Evolutionary conservation across 1,140 invertebrate genomes (phyloP), one percentile per base, ranked within the genome.

Genomic region (Aleiodes sp.): DNA sequence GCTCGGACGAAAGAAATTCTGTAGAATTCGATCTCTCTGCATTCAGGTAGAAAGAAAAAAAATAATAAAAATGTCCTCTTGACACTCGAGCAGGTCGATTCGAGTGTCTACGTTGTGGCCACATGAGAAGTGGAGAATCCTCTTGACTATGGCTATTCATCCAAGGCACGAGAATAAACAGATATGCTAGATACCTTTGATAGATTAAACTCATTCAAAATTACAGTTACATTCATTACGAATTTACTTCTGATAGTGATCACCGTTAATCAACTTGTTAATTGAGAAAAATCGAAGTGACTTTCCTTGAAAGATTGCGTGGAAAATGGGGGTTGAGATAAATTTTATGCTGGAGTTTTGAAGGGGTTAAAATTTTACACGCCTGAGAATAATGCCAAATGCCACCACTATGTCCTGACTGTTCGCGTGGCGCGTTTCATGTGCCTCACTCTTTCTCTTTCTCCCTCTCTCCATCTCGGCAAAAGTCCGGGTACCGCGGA

Each of bases 401-500:
- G 46, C 19, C 46, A 21, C 1, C 46, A 52, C 19, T 52, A 10
- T 52, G 26, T 52, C 46, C 46, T 52, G 4, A 21, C 12, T 52
- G 46, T 52, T 52, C 46, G 46, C 46, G 46, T 52, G 46, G 46
- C 46, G 46, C 46, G 46, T 52, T 52, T 52, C 7, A 21, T 52
- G 19, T 52, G 19, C 46, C 26, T 52, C 46, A 24, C 21, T n/a
- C n/a, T n/a, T n/a, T n/a, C n/a, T n/a, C n/a, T n/a, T n/a, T n/a
- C n/a, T n/a, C n/a, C n/a, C n/a, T n/a, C n/a, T n/a, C 7, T 46
- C 4, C 14, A 9, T 35, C 31, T 35, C 31, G 31, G 31, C 31
- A 35, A 52, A 52, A 52, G 59, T 57, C 74, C 78, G 74, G 72
- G 76, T 74, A 73, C 73, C 75, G 74, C 77, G 76, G 66, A 76